Evolutionary conservation across 2,888 invertebrate genomes (phyloP).

Genomic region (Petrolisthes manimaculis): DNA sequence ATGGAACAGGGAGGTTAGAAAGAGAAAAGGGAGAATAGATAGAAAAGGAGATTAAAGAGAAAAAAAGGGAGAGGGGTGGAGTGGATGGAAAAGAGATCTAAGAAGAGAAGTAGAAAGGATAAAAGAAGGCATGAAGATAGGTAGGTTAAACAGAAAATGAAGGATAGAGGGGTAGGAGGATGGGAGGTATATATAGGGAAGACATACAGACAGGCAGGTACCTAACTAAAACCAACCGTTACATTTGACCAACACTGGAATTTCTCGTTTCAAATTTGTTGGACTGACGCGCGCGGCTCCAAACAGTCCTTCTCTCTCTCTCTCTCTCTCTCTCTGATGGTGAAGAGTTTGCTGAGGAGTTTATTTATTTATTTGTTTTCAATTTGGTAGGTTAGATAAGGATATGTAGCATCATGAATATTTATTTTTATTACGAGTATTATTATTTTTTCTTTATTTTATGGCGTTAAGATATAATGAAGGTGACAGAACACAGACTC

Average conservation of each 20-base stretch:
- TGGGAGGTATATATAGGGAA: background rate
- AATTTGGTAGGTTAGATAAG: background rate
- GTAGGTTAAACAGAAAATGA: no score
- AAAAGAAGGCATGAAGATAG: no score
- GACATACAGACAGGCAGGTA: background rate
- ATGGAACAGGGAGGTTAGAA: no score
- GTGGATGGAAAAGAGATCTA: no score
- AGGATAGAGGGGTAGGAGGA: background rate
- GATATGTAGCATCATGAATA: background rate
- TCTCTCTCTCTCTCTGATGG: background rate
- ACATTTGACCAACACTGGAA: slow-evolving; percentile 29
- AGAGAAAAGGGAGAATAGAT: no score
- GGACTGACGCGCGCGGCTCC: background rate
- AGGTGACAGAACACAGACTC: background rate
- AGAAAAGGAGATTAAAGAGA: no score
- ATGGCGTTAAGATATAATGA: background rate
- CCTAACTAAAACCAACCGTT: slow-evolving; percentile 38
- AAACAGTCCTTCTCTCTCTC: no score
- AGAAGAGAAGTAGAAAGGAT: no score
- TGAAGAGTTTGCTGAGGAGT: background rate
- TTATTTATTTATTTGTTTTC: background rate
- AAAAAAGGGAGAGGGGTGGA: background rate
- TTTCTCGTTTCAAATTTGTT: background rate
- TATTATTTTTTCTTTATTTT: background rate
- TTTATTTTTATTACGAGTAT: background rate